phyloP scores from a whole-genome alignment of 2,113 vertebrate species.

The Petromus typicus region DNA sequence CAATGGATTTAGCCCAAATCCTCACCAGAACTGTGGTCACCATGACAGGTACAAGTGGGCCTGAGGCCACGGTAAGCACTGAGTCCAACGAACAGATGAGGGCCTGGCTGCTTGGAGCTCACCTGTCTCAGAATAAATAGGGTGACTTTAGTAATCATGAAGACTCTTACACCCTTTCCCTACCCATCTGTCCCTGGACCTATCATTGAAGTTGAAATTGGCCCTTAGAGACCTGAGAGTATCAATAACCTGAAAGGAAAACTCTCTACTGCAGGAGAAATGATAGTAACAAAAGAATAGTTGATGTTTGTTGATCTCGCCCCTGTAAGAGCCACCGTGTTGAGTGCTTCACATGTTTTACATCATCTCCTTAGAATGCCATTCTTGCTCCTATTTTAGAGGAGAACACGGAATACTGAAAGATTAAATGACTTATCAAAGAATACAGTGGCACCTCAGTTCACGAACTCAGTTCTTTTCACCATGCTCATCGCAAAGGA shows the following conservation, averaged over 20 bases:
- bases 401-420: neutral
- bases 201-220: neutral
- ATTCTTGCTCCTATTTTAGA: neutral
- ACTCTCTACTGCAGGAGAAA: neutral
- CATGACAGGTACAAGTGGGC: neutral
- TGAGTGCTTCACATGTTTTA: too few species aligned
- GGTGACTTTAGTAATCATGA: neutral
- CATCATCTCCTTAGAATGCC: neutral
- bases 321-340: neutral
- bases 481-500: neutral
- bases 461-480: neutral
- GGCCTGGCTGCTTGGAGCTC: neutral
- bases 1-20: neutral
- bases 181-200: neutral
- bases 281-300: neutral
- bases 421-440: neutral
- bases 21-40: neutral
- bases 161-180: neutral
- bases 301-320: neutral
- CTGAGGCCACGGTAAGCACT: neutral
- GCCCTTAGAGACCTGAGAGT: neutral
- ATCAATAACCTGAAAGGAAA: neutral
- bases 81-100: neutral
- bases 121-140: accelerated
- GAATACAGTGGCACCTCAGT: neutral